Base-by-base conservation (phyloP, 1,140 invertebrate species). In the Drosophila burlai region DNA sequence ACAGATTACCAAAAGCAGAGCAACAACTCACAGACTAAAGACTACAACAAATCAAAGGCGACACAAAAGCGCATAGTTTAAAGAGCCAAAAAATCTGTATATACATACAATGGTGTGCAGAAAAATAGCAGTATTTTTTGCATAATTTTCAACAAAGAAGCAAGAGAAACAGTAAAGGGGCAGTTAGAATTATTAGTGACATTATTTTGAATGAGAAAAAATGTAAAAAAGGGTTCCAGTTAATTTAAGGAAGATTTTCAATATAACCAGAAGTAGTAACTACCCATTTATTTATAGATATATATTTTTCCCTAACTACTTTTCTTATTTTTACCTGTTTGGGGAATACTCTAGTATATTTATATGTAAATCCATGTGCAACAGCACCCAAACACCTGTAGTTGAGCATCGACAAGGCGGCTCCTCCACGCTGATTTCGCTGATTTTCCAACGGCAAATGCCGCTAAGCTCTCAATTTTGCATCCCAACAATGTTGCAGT, bases 1-100 rank as follows among this genome's bases (percentile, higher is more conserved):
- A 85, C 68, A 90, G 85, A 90, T 90, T 90, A 90, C 67, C 45
- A 67, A 71, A 90, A 80, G 57, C 85, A 82, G 79, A 68, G 68
- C 64, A 90, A 78, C 72, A 86, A 76, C 60, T 10, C 47, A 81
- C 64, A 84, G 81, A 84, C 62, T 58, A 63, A 65, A 67, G 45
- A 36, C 16, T 40, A 57, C 54, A 40, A 57, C 54, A 57, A 40
- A 26, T 40, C 36, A 24, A 63, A 21, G 24, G 7, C 18, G 45
- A 57, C n/a, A 29, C 34, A 74, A 75, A 71, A 71, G 63, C 42
- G 63, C 42, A 66, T 66, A 60, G 63, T 34, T 29, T 46, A 50
- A 69, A 42, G 18, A 16, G 34, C 21, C 38, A 45, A 67, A 36
- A 45, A 67, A 47, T 11, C n/a, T n/a, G n/a, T n/a, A 10, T 8